A percentile compares a stretch with the other conserved stretches of the same genome.
phyloP scores from a whole-genome alignment of 2,113 vertebrate species.

The Hippocampus mohnikei region DNA sequence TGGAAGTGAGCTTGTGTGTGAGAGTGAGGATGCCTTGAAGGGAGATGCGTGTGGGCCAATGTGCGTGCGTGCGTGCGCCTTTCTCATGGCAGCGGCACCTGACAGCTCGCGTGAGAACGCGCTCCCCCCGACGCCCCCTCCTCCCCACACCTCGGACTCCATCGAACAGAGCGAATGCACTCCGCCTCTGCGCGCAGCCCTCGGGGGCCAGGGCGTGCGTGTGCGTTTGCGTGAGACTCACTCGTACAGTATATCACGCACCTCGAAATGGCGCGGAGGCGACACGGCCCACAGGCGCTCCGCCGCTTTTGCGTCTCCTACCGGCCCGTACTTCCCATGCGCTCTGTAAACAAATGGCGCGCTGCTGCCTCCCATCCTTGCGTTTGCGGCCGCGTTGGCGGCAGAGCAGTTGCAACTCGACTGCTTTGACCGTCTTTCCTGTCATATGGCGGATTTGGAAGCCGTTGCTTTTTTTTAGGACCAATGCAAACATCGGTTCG shows the following conservation, averaged over 20 bases:
- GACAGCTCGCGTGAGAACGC: slow-evolving; percentile 65
- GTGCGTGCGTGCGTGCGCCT: slow-evolving; percentile 12
- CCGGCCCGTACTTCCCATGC: slow-evolving; percentile 7
- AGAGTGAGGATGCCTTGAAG: slow-evolving; percentile 42
- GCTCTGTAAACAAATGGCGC: slow-evolving; percentile 13
- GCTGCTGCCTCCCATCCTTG: slow-evolving; percentile 13
- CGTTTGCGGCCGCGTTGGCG: no score
- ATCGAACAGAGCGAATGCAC: slow-evolving; percentile 59
- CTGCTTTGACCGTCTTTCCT: not conserved
- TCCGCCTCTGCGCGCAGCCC: slow-evolving; percentile 48
- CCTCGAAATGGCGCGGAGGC: slow-evolving; percentile 56
- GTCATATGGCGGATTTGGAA: no score
- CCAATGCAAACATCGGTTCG: no score
- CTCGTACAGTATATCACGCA: slow-evolving; percentile 61
- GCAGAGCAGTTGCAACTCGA: slow-evolving; percentile 18
- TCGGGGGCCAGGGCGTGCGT: slow-evolving; percentile 17
- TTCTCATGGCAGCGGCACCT: slow-evolving; percentile 58
- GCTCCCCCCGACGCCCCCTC: slow-evolving; percentile 36
- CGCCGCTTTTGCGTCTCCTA: slow-evolving; percentile 15
- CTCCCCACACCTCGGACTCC: slow-evolving; percentile 9
- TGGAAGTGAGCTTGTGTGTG: slow-evolving; percentile 49
- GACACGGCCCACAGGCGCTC: slow-evolving; percentile 32
- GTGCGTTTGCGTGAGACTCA: slow-evolving; percentile 29
- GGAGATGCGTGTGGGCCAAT: slow-evolving; percentile 42
- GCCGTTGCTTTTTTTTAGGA: no score